Evolutionary conservation across 1,140 invertebrate species (phyloP).

Genomic region (Panagrolaimus sp.): DNA sequence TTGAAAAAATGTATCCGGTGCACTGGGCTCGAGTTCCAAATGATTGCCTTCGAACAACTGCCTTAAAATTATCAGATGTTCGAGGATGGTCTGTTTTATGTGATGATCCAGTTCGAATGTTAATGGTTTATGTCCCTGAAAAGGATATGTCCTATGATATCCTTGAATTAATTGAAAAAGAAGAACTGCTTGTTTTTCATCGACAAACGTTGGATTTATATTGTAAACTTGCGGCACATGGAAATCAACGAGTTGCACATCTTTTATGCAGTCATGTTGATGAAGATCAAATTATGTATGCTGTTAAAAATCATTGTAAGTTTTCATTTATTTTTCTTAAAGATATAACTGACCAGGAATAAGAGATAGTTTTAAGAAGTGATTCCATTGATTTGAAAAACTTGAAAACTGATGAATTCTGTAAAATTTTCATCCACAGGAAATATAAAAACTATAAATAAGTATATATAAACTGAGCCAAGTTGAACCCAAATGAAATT

Average conservation of each 20-base stretch:
- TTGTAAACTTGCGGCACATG: conserved; percentile 92
- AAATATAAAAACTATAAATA: too few species aligned
- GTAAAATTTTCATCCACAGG: too few species aligned
- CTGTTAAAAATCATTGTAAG: conserved; percentile 79
- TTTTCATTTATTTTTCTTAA: conserved; percentile 6
- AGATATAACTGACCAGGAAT: not conserved
- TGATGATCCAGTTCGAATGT: conserved; percentile 88
- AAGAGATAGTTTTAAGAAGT: not conserved
- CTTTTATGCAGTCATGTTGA: conserved; percentile 90
- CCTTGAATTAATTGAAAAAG: conserved; percentile 93
- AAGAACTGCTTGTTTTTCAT: conserved; percentile 89
- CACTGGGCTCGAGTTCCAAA: conserved; percentile 97
- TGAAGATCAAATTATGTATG: conserved; percentile 91
- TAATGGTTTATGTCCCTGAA: conserved; percentile 95
- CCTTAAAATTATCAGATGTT: conserved; percentile 90
- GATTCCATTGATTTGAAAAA: not conserved
- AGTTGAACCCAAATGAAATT: too few species aligned
- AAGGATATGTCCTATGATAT: conserved; percentile 96
- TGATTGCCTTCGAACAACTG: conserved; percentile 82
- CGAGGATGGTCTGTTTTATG: conserved; percentile 91
- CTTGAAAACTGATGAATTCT: not conserved
- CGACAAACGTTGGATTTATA: conserved; percentile 89
- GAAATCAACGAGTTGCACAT: conserved; percentile 81
- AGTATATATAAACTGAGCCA: too few species aligned
- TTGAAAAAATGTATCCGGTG: conserved; percentile 81